A percentile compares a stretch with the other conserved stretches of the same genome.
These are phyloP conservation scores for Drosophila murphyi DNA, from an alignment of 1,140 invertebrate species.

Conservation along the genomic window DNA sequence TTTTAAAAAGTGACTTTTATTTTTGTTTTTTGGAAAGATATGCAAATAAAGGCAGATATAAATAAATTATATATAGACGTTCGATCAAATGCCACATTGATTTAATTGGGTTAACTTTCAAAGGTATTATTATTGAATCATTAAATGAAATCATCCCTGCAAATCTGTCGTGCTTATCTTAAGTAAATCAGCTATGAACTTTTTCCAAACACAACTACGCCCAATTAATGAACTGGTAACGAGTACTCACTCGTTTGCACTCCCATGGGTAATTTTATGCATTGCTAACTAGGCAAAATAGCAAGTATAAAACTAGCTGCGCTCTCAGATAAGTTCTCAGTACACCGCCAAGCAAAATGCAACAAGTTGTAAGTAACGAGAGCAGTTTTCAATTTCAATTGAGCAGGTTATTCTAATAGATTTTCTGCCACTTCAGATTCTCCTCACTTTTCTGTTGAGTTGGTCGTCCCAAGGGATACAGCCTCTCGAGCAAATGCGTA, in stretches of 20 bases:
- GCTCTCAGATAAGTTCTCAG: constrained; percentile 34
- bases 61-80: too few relatives aligned
- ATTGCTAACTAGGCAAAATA: constrained; percentile 38
- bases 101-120: too few relatives aligned
- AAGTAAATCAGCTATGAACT: neutral
- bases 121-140: neutral
- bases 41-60: too few relatives aligned
- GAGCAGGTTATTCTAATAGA: neutral
- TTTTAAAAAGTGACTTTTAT: too few relatives aligned
- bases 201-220: constrained; percentile 8
- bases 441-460: constrained; percentile 3
- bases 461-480: neutral
- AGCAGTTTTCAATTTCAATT: neutral
- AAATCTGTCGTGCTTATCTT: too few relatives aligned
- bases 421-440: constrained; percentile 9
- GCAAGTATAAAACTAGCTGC: constrained; percentile 54
- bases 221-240: constrained; percentile 5
- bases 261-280: constrained; percentile 63
- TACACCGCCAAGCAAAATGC: constrained; percentile 54
- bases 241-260: neutral
- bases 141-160: neutral
- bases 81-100: too few relatives aligned
- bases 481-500: neutral
- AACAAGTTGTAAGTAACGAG: constrained; percentile 57
- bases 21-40: too few relatives aligned